Conservation (phyloP, 2,888 invertebrate species). For the Campopleginae sp. region DNA sequence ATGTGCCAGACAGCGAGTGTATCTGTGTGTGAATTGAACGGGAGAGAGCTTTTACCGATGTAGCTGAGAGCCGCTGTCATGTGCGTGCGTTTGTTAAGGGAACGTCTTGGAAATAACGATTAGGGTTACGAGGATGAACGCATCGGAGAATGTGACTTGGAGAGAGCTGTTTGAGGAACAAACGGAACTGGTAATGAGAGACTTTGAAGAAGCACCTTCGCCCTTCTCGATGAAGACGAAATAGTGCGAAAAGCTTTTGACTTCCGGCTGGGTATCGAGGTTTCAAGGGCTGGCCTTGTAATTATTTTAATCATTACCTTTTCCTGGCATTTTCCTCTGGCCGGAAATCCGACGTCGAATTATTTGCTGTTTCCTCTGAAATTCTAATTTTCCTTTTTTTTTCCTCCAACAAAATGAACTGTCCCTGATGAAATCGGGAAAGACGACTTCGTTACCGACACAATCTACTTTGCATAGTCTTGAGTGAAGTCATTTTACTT, state of each 20-base stretch:
- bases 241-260: not conserved
- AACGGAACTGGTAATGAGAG: not conserved
- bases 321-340: not conserved
- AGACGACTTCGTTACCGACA: slow-evolving; percentile 28
- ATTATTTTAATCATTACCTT: not conserved
- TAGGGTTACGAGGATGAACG: not conserved
- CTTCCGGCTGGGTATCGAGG: not conserved
- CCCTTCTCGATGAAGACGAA: not conserved
- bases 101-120: slow-evolving; percentile 11
- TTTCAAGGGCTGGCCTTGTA: not conserved
- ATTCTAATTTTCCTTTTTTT: not conserved
- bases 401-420: not conserved
- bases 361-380: not conserved
- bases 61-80: slow-evolving; percentile 1
- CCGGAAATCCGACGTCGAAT: not conserved
- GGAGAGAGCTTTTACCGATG: slow-evolving; percentile 13
- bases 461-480: slow-evolving; percentile 11
- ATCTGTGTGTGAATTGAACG: slow-evolving; percentile 23
- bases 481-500: slow-evolving; percentile 15
- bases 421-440: slow-evolving; percentile 9
- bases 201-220: not conserved
- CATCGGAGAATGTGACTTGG: slow-evolving; percentile 4
- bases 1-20: not conserved
- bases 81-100: not conserved
- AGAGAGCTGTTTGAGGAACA: slow-evolving; percentile 18